Evolutionary conservation across 2,113 vertebrate species (phyloP).

Genomic region (Cryptotis parvus): DNA sequence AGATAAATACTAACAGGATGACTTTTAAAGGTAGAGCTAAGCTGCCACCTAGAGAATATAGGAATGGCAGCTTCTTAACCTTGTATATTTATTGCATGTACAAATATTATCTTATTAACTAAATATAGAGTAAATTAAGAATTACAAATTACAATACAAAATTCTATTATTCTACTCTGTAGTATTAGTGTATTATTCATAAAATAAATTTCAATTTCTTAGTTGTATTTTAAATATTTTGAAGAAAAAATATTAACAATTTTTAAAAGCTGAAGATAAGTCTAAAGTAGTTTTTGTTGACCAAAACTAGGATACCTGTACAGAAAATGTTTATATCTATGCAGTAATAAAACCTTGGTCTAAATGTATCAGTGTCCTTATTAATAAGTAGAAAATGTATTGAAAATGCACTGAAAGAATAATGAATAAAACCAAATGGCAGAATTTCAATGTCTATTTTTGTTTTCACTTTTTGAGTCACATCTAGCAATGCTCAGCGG

Average conservation of each 20-base stretch:
- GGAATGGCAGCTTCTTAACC: conserved; percentile 45
- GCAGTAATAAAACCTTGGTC: background rate
- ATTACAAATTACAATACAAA: conserved; percentile 15
- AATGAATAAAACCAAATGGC: conserved; percentile 28
- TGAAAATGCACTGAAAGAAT: conserved; percentile 29
- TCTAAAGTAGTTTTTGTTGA: background rate
- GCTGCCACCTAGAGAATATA: conserved; percentile 77
- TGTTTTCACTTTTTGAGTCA: no score
- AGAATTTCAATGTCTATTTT: conserved; percentile 17
- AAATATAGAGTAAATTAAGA: conserved; percentile 24
- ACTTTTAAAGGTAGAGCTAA: conserved; percentile 67
- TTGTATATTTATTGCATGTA: background rate
- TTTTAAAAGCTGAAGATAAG: conserved; percentile 29
- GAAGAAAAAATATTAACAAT: background rate
- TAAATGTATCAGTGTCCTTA: background rate
- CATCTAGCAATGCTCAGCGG: no score
- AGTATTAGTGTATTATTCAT: background rate
- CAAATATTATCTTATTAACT: background rate
- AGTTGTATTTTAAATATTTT: conserved; percentile 31
- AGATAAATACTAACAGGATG: conserved; percentile 63
- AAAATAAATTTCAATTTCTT: conserved; percentile 21
- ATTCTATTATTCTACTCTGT: background rate
- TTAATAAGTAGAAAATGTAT: conserved; percentile 20
- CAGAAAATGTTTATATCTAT: background rate
- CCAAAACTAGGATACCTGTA: background rate